Evolutionary conservation across 2,888 invertebrate genomes (phyloP).

Genomic region (Nineta flava): DNA sequence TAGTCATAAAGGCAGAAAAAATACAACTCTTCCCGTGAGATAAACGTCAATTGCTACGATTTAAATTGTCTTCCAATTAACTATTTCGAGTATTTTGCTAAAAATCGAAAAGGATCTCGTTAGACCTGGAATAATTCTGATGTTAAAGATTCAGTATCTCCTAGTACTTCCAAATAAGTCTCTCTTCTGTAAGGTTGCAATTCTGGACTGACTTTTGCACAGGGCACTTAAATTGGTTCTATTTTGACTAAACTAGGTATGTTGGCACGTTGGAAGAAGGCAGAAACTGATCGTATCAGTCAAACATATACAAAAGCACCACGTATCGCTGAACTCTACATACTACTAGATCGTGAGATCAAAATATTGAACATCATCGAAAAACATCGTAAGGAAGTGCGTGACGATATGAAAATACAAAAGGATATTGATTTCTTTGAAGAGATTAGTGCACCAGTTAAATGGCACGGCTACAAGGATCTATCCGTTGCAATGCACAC

Average conservation of each 20-base stretch:
- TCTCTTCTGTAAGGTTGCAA: too few relatives aligned
- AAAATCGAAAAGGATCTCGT: too few relatives aligned
- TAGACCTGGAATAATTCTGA: too few relatives aligned
- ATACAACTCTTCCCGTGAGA: too few relatives aligned
- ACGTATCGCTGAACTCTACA: slow-evolving; percentile 50
- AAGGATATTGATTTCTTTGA: slow-evolving; percentile 46
- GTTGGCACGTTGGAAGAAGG: slow-evolving; percentile 50
- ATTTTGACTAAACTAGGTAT: slow-evolving; percentile 18
- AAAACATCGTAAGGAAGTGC: slow-evolving; percentile 42
- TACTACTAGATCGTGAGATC: slow-evolving; percentile 58
- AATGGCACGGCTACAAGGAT: slow-evolving; percentile 56
- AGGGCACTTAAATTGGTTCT: too few relatives aligned
- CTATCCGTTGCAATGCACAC: slow-evolving; percentile 62
- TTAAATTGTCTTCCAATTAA: too few relatives aligned
- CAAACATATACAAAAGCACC: slow-evolving; percentile 47
- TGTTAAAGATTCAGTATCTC: too few relatives aligned
- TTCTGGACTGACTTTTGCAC: too few relatives aligned
- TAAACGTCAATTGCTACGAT: too few relatives aligned
- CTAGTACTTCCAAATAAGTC: too few relatives aligned
- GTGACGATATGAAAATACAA: slow-evolving; percentile 39
- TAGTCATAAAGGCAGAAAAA: too few relatives aligned
- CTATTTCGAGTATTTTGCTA: too few relatives aligned
- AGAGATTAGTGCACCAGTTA: slow-evolving; percentile 52
- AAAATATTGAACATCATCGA: slow-evolving; percentile 52
- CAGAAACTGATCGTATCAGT: slow-evolving; percentile 45